phyloP scores from a whole-genome alignment of 30 jellyfish, hydroid and myxozoan genomes.

The Cassiopea andromeda region DNA sequence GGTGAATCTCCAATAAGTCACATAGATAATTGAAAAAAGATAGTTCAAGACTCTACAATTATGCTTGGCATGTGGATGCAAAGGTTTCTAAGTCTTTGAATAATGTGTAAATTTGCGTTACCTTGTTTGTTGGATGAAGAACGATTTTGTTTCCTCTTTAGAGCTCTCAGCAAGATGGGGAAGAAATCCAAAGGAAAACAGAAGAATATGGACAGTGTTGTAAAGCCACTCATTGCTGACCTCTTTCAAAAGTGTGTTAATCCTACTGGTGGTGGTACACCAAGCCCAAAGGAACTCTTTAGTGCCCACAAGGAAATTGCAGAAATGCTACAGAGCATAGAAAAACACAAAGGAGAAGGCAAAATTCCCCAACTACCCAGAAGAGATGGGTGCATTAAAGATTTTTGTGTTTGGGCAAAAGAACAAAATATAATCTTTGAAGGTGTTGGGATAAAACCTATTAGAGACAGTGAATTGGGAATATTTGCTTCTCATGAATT shows the following conservation, averaged over 20 bases:
- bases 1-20: no score
- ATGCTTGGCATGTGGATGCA: no score
- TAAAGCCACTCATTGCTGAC: constrained; percentile 24
- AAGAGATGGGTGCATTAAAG: constrained; percentile 39
- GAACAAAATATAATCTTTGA: constrained; percentile 20
- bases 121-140: neutral
- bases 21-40: no score
- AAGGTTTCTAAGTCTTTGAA: no score
- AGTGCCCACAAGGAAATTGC: constrained; percentile 34
- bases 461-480: constrained; percentile 32
- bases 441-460: constrained; percentile 19
- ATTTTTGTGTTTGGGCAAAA: constrained; percentile 37
- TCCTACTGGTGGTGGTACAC: constrained; percentile 15
- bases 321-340: constrained; percentile 37
- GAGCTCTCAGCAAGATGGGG: constrained; percentile 41
- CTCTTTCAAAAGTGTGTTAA: constrained; percentile 60
- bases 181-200: constrained; percentile 54
- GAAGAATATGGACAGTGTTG: neutral
- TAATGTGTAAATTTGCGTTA: no score
- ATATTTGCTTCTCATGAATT: constrained; percentile 34
- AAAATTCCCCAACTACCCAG: constrained; percentile 2
- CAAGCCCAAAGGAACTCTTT: constrained; percentile 60
- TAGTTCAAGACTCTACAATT: no score
- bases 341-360: constrained; percentile 13
- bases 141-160: neutral